These are phyloP conservation scores for Pteronura brasiliensis DNA, from an alignment of 2,113 vertebrate genomes.

Conservation along the genomic window DNA sequence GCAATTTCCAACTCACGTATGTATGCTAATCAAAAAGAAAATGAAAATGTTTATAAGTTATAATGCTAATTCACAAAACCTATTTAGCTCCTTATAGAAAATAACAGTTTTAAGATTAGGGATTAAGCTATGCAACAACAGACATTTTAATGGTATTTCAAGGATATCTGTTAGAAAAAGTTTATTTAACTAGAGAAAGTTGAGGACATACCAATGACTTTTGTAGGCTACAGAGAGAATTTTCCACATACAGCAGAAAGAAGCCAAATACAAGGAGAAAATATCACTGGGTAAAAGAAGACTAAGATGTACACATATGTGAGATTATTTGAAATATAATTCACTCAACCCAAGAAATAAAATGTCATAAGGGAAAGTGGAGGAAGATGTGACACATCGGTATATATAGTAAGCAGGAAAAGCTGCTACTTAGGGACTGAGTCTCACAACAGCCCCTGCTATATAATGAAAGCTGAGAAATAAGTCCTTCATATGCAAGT, in stretches of 20 bases:
- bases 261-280: background rate
- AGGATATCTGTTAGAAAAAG: background rate
- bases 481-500: background rate
- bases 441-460: background rate
- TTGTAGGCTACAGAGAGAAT: background rate
- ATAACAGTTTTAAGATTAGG: background rate
- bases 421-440: background rate
- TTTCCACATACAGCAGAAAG: background rate
- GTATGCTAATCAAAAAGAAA: background rate
- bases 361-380: background rate
- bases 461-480: background rate
- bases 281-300: background rate
- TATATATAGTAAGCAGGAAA: background rate
- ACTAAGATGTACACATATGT: background rate
- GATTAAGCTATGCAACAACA: background rate
- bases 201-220: background rate
- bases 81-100: background rate
- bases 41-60: background rate
- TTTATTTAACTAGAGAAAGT: background rate
- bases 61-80: background rate
- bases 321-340: background rate
- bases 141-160: background rate
- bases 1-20: background rate
- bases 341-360: background rate
- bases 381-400: background rate